These are phyloP conservation scores for Pogona vitticeps DNA, from an alignment of 2,113 vertebrate genomes.

Conservation along the genomic window DNA sequence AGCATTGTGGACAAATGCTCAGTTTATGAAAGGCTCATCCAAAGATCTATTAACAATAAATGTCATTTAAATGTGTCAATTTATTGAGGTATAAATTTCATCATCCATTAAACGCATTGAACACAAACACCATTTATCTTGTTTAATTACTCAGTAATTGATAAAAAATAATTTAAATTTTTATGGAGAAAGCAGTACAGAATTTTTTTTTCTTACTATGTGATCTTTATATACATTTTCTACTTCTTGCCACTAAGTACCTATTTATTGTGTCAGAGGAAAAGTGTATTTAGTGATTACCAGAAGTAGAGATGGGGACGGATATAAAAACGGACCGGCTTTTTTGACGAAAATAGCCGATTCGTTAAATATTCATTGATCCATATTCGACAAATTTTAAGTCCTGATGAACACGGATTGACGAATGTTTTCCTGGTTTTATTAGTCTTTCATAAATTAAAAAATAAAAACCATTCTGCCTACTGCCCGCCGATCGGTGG, in stretches of 20 bases:
- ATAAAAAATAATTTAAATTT: background rate
- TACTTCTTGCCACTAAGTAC: background rate
- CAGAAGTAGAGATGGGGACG: too few species aligned
- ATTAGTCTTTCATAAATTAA: too few species aligned
- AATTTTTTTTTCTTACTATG: constrained; percentile 1
- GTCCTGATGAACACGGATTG: too few species aligned
- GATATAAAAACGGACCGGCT: too few species aligned
- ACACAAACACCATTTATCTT: background rate
- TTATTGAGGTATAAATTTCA: background rate
- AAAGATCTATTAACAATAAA: background rate
- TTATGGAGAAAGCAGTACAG: background rate
- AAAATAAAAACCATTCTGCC: too few species aligned
- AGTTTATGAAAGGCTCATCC: background rate
- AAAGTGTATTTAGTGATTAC: background rate
- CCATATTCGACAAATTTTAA: too few species aligned
- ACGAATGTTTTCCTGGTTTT: too few species aligned
- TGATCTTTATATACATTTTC: background rate
- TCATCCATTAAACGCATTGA: background rate
- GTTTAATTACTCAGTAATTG: constrained; percentile 13
- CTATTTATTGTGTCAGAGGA: background rate
- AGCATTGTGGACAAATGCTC: background rate
- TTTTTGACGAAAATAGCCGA: too few species aligned
- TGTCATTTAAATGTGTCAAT: background rate
- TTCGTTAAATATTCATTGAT: too few species aligned
- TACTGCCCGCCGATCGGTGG: too few species aligned